Evolutionary conservation across 2,113 vertebrate species (phyloP).

Genomic region (Halcyon senegalensis): DNA sequence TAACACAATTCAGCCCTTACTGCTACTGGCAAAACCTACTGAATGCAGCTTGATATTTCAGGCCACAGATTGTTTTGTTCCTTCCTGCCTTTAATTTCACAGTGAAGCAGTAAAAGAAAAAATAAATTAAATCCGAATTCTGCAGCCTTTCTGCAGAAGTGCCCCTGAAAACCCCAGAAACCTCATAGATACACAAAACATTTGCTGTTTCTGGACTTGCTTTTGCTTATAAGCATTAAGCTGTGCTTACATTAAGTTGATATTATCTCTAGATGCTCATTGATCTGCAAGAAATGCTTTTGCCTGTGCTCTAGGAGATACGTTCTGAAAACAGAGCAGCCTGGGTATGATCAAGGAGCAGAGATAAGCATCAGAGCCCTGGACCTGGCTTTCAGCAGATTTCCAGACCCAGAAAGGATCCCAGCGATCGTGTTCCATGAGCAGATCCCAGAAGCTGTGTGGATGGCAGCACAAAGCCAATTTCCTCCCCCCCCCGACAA

Average conservation of each 20-base stretch:
- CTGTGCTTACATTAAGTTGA: not conserved
- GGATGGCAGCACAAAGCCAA: not conserved
- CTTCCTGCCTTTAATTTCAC: conserved; percentile 41
- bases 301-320: not conserved
- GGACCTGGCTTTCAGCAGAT: not conserved
- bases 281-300: not conserved
- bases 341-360: not conserved
- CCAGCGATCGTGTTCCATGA: rapidly evolving
- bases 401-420: not conserved
- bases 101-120: not conserved
- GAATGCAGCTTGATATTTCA: conserved; percentile 54
- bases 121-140: not conserved
- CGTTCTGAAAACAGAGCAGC: not conserved
- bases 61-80: conserved; percentile 35
- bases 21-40: conserved; percentile 15
- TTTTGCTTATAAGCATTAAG: not conserved
- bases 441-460: not conserved
- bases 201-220: not conserved
- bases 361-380: not conserved
- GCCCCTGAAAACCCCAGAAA: not conserved
- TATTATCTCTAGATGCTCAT: not conserved
- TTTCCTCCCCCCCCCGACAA: not conserved
- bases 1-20: conserved; percentile 27
- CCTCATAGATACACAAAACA: not conserved
- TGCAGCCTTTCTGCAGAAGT: not conserved